phyloP scores from a whole-genome alignment of 2,113 vertebrate genomes.

The Cervus canadensis region DNA sequence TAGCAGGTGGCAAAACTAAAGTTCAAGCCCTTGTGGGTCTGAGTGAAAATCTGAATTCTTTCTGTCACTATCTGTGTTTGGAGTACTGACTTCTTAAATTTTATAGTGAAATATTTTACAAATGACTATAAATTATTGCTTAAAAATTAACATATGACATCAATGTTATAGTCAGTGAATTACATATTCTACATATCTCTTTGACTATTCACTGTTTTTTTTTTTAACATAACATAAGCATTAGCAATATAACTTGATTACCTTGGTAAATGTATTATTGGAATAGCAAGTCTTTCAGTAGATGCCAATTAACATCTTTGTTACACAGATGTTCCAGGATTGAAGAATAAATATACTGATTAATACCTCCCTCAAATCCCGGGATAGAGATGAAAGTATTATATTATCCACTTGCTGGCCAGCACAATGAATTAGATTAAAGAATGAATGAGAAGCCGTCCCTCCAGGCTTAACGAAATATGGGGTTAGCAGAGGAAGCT shows the following conservation, averaged over 20 bases:
- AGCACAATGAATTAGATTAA: constrained; percentile 76
- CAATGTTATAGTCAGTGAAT: background rate
- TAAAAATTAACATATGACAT: background rate
- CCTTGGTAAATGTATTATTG: background rate
- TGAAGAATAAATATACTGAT: constrained; percentile 45
- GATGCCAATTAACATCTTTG: constrained; percentile 38
- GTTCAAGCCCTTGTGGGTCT: background rate
- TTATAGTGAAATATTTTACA: background rate
- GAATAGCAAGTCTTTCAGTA: background rate
- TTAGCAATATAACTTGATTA: background rate
- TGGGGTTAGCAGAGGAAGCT: constrained; percentile 61
- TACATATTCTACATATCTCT: background rate
- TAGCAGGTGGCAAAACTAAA: background rate
- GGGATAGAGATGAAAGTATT: constrained; percentile 63
- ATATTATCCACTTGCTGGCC: constrained; percentile 57
- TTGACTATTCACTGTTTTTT: background rate
- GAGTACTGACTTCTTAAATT: background rate
- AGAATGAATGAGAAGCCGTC: constrained; percentile 59
- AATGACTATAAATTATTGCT: background rate
- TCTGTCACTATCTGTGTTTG: background rate
- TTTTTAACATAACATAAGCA: background rate
- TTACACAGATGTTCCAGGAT: constrained; percentile 34
- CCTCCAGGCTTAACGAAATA: constrained; percentile 68
- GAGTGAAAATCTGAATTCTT: background rate
- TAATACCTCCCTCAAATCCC: constrained; percentile 53